Percentiles rank a stretch among this genome's conserved stretches.
These are phyloP conservation scores for Monodelphis domestica DNA, from an alignment of 2,797 vertebrate species.

Conservation along the genomic window DNA sequence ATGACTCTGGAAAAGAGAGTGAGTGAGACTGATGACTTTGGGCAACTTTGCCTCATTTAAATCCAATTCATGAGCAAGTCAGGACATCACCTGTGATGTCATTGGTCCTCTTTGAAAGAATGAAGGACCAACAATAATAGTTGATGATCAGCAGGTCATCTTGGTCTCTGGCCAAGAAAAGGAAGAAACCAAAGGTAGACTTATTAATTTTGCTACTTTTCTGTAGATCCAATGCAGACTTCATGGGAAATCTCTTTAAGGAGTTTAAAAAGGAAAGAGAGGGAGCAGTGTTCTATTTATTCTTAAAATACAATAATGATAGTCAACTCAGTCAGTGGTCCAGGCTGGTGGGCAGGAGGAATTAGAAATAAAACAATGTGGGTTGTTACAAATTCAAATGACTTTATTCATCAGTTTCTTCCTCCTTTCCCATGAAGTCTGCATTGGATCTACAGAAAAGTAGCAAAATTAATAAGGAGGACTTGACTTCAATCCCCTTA, in stretches of 20 bases:
- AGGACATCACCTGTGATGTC: not conserved
- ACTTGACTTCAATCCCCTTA: not conserved
- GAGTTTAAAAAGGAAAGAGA: not conserved
- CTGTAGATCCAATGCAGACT: not conserved
- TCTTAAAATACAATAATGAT: conserved; percentile 11
- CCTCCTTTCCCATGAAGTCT: too few species aligned
- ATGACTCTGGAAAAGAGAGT: too few species aligned
- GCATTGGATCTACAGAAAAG: too few species aligned
- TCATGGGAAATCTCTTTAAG: not conserved
- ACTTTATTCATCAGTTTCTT: not conserved
- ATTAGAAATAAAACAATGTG: not conserved
- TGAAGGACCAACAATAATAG: too few species aligned
- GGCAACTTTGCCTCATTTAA: too few species aligned
- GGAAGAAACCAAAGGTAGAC: not conserved
- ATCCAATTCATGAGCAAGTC: too few species aligned
- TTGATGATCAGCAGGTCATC: not conserved
- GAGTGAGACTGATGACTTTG: too few species aligned
- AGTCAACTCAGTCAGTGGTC: conserved; percentile 2
- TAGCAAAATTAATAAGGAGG: too few species aligned
- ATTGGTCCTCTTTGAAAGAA: too few species aligned
- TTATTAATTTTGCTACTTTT: not conserved
- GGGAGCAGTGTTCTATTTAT: not conserved
- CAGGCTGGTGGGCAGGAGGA: not conserved
- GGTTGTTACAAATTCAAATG: not conserved
- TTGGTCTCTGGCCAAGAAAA: not conserved